These are phyloP conservation scores for Zygogramma bicolorata DNA, from an alignment of 2,888 invertebrate species.

Conservation along the genomic window DNA sequence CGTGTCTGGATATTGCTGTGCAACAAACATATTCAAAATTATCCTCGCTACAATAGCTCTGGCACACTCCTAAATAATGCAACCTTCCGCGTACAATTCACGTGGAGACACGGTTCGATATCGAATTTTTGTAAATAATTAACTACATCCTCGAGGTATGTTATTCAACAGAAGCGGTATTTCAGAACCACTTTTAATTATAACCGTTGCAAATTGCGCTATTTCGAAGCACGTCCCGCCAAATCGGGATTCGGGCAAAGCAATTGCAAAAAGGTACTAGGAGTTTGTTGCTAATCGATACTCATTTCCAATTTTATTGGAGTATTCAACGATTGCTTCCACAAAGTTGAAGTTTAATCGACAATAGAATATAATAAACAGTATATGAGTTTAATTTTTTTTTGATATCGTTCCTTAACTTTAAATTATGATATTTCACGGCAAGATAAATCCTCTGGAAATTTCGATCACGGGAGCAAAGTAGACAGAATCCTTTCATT, in stretches of 20 bases:
- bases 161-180: conserved; percentile 21
- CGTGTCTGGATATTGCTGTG: conserved; percentile 3
- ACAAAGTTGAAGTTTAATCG: no score
- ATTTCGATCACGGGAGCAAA: no score
- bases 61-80: conserved; percentile 41
- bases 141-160: conserved; percentile 29
- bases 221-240: background rate
- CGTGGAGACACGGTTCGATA: conserved; percentile 48
- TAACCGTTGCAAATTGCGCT: background rate
- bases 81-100: conserved; percentile 42
- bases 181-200: background rate
- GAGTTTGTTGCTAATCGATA: background rate
- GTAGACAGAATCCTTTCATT: no score
- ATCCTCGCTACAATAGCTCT: conserved; percentile 4
- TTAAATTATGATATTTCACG: no score
- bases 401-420: no score
- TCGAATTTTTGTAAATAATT: conserved; percentile 51
- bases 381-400: no score
- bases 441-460: no score
- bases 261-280: background rate
- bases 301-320: no score
- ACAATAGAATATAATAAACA: no score
- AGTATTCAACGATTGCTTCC: no score
- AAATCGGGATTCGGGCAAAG: background rate
- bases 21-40: conserved; percentile 6